Evolutionary conservation across 2,113 vertebrate species (phyloP), one percentile per base, ranked within the genome.

Genomic region (Paralichthys olivaceus): DNA sequence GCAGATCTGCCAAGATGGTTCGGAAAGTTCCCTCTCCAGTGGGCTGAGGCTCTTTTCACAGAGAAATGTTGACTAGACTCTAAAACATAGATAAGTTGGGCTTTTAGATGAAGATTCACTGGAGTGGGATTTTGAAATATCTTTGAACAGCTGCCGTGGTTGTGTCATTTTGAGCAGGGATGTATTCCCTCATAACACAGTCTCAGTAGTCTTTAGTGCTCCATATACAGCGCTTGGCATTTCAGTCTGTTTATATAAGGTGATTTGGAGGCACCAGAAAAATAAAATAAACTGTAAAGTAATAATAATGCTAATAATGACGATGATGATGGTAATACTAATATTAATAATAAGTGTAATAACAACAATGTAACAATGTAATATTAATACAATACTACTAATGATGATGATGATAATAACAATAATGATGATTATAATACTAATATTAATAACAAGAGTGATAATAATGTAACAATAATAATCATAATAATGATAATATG

Each of bases 71-170:
- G 77, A 81, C 84, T 71, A 68, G 74, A 69, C 49, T 81, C 69
- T 79, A 79, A 90, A 81, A 88, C 81, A 81, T 76, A 61, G 74
- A 84, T 84, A 77, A 80, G 57, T 69, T 61, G 26, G 45, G 73
- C 76, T 70, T 84, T 85, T 69, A 74, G 43, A 85, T 73, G 64
- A 67, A 53, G 20, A 67, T 74, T 76, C 37, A 17, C 60, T 61
- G 47, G 47, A 69, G 59, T 43, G 23, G 58, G 26, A 69, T 77
- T 34, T 69, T 74, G 60, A 5, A 63, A 63, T 57, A 64, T 67
- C 67, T 80, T 73, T 66, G 72, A 81, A 67, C 67, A 51, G 45
- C 72, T 14, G 29, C 65, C 12, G 7, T 22, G 73, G 45, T 63
- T 66, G 37, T 78, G 67, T 66, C 66, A 66, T 72, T 75, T 57